These are phyloP conservation scores for Odontamblyopus rebecca DNA, from an alignment of 2,797 vertebrate genomes.

Conservation along the genomic window DNA sequence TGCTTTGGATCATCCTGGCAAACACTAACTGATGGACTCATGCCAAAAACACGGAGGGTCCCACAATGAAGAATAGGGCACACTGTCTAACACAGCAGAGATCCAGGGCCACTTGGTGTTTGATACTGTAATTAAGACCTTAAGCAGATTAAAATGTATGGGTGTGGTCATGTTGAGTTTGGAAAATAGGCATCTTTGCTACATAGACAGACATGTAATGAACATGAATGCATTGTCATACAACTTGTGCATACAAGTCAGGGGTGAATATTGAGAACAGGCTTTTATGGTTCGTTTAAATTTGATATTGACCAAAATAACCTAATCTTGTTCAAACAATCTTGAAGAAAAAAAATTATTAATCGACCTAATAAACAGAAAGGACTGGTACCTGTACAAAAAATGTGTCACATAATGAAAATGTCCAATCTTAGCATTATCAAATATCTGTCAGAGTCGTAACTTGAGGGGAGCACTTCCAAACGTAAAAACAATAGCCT, in stretches of 20 bases:
- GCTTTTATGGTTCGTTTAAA: background rate
- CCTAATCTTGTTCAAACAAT: background rate
- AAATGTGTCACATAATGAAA: background rate
- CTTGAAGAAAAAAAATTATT: background rate
- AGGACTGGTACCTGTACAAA: background rate
- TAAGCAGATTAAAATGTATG: constrained; percentile 51
- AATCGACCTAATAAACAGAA: background rate
- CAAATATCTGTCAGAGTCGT: background rate
- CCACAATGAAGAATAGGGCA: constrained; percentile 20
- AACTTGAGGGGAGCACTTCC: background rate
- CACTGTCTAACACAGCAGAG: constrained; percentile 21
- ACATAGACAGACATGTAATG: constrained; percentile 22
- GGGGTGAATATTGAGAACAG: background rate
- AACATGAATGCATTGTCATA: background rate
- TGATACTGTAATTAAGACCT: constrained; percentile 57
- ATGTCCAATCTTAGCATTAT: background rate
- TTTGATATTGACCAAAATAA: background rate
- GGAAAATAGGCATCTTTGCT: constrained; percentile 54
- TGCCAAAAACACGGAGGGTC: constrained; percentile 43
- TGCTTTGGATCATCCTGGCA: constrained; percentile 30
- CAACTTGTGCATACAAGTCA: background rate
- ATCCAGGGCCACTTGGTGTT: constrained; percentile 22
- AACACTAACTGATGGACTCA: constrained; percentile 31
- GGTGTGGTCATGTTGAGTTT: constrained; percentile 52
- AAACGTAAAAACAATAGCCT: background rate